A percentile compares a stretch with the other conserved stretches of the same genome.
These are phyloP conservation scores for Luscinia megarhynchos DNA, from an alignment of 2,797 vertebrate genomes.

Conservation along the genomic window DNA sequence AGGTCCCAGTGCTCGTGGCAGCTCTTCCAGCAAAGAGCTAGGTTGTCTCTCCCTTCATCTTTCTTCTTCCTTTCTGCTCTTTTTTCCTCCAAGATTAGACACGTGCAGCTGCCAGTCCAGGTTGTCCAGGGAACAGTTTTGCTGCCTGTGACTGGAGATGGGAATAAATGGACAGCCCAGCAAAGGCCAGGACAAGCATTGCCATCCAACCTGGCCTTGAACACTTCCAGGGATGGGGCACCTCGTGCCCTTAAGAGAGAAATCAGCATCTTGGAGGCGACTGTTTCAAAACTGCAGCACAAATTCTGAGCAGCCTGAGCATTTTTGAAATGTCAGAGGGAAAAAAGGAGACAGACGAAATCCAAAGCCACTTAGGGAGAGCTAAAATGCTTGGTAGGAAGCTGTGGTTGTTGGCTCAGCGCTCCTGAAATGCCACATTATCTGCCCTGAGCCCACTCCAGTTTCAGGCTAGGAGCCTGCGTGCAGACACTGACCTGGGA, in stretches of 20 bases:
- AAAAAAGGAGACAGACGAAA: slow-evolving; percentile 20
- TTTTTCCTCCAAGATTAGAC: neutral
- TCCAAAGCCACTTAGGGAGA: slow-evolving; percentile 43
- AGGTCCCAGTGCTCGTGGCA: neutral
- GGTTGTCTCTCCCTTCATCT: neutral
- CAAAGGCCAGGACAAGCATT: neutral
- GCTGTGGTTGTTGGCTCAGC: slow-evolving; percentile 56
- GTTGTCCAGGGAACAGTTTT: neutral
- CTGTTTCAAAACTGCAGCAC: neutral
- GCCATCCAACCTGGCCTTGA: neutral
- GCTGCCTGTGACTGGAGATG: neutral
- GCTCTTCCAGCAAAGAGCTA: neutral
- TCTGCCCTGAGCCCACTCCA: slow-evolving; percentile 1
- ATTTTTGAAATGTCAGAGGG: slow-evolving; percentile 24
- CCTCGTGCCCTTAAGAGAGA: neutral
- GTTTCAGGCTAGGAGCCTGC: neutral
- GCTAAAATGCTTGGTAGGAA: slow-evolving; percentile 34
- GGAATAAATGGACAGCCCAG: neutral
- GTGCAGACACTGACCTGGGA: neutral
- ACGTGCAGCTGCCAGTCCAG: neutral
- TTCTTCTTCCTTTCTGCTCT: neutral
- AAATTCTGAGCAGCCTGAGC: neutral
- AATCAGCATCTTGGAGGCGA: rapidly evolving
- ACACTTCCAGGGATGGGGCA: neutral
- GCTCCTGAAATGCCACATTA: neutral